Percentiles rank a stretch among this genome's conserved stretches.
phyloP scores from a whole-genome alignment of 1,140 invertebrate species.

The Drosophila hydei region DNA sequence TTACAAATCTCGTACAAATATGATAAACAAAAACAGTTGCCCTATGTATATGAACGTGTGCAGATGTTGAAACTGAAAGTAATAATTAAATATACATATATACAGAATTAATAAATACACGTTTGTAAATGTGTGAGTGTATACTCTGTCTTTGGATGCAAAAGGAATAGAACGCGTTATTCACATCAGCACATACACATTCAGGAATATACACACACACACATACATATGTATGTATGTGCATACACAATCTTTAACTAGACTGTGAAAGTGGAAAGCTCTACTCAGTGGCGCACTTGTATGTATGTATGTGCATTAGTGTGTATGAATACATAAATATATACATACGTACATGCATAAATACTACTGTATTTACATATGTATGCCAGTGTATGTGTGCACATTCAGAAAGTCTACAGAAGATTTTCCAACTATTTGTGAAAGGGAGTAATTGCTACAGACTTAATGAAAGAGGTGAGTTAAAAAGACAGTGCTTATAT shows the following conservation, averaged over 20 bases:
- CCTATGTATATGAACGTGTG: conserved; percentile 37
- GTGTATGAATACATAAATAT: conserved; percentile 11
- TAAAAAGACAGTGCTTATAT: not conserved
- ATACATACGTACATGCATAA: conserved; percentile 3
- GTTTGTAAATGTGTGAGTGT: conserved; percentile 18
- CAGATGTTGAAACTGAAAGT: conserved; percentile 61
- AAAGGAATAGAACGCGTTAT: conserved; percentile 60
- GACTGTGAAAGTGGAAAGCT: conserved; percentile 55
- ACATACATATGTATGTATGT: conserved; percentile 10
- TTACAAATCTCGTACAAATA: conserved; percentile 45
- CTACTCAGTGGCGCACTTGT: conserved; percentile 20
- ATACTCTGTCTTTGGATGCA: conserved; percentile 32
- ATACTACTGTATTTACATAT: conserved; percentile 14
- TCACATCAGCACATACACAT: conserved; percentile 21
- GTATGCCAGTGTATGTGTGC: conserved; percentile 18
- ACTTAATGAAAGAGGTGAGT: conserved; percentile 75
- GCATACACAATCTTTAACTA: conserved; percentile 38
- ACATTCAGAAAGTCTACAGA: conserved; percentile 45
- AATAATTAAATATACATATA: conserved; percentile 24
- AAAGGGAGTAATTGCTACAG: conserved; percentile 56
- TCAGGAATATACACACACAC: conserved; percentile 16
- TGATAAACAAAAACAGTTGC: conserved; percentile 34
- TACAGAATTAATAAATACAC: conserved; percentile 13
- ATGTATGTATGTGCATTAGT: conserved; percentile 11
- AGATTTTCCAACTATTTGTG: conserved; percentile 54